phyloP scores from a whole-genome alignment of 2,888 invertebrate genomes.

The Hypolimnas misippus region DNA sequence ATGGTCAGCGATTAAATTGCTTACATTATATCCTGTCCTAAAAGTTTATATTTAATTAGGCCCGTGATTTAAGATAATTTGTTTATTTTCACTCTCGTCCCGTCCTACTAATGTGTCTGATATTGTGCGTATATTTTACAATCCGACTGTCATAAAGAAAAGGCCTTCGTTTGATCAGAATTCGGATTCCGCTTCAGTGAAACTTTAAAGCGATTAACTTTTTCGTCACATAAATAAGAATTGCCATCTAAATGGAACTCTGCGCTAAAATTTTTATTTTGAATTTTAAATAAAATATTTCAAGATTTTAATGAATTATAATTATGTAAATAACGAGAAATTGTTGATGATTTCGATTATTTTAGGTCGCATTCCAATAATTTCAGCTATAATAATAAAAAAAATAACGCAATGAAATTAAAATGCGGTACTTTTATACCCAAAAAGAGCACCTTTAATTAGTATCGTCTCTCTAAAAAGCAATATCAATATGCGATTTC shows the following conservation, averaged over 20 bases:
- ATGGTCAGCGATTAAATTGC: slow-evolving; percentile 38
- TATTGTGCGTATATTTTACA: slow-evolving; percentile 32
- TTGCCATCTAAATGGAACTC: slow-evolving; percentile 3
- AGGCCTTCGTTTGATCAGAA: neutral
- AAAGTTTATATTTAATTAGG: slow-evolving; percentile 45
- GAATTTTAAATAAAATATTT: slow-evolving; percentile 13
- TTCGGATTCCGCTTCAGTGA: slow-evolving; percentile 14
- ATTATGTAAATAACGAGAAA: neutral
- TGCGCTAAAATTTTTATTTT: slow-evolving; percentile 6
- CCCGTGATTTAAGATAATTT: slow-evolving; percentile 43
- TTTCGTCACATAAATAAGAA: slow-evolving; percentile 20
- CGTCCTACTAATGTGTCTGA: slow-evolving; percentile 36
- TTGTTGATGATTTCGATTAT: neutral
- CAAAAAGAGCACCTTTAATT: slow-evolving; percentile 58
- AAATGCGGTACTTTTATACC: neutral
- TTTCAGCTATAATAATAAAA: neutral
- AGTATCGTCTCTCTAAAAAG: slow-evolving; percentile 57
- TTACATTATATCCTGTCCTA: slow-evolving; percentile 34
- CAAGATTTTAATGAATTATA: neutral
- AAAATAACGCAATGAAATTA: neutral
- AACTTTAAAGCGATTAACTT: slow-evolving; percentile 22
- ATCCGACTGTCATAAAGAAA: slow-evolving; percentile 26
- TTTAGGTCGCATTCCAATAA: neutral
- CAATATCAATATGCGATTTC: slow-evolving; percentile 51
- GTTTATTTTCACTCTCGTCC: slow-evolving; percentile 40